A percentile compares a stretch with the other conserved stretches of the same genome.
Conservation (phyloP, 1,140 invertebrate genomes). For the Delia radicum region DNA sequence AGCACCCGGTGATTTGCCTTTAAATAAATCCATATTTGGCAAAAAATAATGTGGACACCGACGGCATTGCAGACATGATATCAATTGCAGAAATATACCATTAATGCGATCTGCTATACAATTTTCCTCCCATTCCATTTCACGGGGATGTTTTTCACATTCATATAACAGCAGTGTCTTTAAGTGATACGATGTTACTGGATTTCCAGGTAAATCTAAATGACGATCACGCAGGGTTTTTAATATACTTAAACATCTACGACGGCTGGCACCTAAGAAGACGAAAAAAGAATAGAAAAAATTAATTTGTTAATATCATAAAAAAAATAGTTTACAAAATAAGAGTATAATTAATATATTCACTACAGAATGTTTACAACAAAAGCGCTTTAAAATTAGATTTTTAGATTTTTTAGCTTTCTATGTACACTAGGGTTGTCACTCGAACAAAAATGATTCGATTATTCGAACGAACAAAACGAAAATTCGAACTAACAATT, state of each 20-base stretch:
- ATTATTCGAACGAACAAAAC: too few relatives aligned
- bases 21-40: slow-evolving; percentile 84
- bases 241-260: slow-evolving; percentile 80
- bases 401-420: too few relatives aligned
- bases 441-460: too few relatives aligned
- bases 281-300: background rate
- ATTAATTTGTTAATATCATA: background rate
- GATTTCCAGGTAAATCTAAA: slow-evolving; percentile 83
- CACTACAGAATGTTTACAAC: background rate
- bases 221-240: slow-evolving; percentile 89
- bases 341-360: background rate
- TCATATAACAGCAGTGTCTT: slow-evolving; percentile 90
- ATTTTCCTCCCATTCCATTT: slow-evolving; percentile 89
- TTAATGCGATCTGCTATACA: slow-evolving; percentile 88
- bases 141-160: slow-evolving; percentile 91
- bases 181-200: slow-evolving; percentile 84
- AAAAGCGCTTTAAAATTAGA: background rate
- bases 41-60: slow-evolving; percentile 91
- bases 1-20: slow-evolving; percentile 81
- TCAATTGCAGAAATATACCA: slow-evolving; percentile 93
- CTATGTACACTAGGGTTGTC: too few relatives aligned
- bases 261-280: slow-evolving; percentile 65
- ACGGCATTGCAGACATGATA: slow-evolving; percentile 91
- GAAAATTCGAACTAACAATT: too few relatives aligned
- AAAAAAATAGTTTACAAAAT: too few relatives aligned